phyloP scores from a whole-genome alignment of 92 coral and sea anemone genomes.

The Phenganax subtilis region DNA sequence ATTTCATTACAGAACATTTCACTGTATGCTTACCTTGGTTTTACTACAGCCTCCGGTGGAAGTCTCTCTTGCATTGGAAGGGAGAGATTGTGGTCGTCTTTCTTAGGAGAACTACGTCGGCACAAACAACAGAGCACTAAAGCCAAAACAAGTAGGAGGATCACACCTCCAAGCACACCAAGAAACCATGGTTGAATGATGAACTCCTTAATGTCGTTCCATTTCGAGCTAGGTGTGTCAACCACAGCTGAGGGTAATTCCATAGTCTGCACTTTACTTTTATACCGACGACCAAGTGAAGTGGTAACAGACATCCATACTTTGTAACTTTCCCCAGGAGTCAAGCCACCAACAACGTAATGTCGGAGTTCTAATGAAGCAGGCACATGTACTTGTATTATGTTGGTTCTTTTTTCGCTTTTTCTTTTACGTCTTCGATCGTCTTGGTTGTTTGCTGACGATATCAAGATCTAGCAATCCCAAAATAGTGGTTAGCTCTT shows the following conservation, averaged over 20 bases:
- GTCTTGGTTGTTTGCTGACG: neutral
- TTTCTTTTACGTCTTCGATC: constrained; percentile 16
- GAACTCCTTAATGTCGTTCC: constrained; percentile 57
- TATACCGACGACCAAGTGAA: constrained; percentile 7
- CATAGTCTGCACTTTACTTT: constrained; percentile 25
- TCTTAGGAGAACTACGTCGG: constrained; percentile 18
- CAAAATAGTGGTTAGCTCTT: neutral
- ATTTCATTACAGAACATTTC: too few species aligned
- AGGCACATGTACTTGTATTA: neutral
- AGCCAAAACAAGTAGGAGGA: constrained; percentile 63
- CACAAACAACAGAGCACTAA: constrained; percentile 44
- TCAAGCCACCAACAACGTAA: constrained; percentile 29
- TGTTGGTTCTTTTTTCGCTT: neutral
- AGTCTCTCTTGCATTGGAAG: constrained; percentile 7
- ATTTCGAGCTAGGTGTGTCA: neutral
- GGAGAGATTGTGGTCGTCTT: constrained; percentile 12
- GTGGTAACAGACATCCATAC: constrained; percentile 36
- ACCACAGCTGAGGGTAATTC: neutral
- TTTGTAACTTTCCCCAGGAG: constrained; percentile 45
- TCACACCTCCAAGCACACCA: constrained; percentile 75
- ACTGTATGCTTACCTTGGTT: constrained; percentile 19
- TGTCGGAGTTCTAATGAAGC: constrained; percentile 23
- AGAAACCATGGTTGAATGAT: constrained; percentile 91
- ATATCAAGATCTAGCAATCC: constrained; percentile 11
- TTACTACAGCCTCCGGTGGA: constrained; percentile 15